Base-by-base conservation (phyloP, 2,113 vertebrate genomes). In the Arothron firmamentum region DNA sequence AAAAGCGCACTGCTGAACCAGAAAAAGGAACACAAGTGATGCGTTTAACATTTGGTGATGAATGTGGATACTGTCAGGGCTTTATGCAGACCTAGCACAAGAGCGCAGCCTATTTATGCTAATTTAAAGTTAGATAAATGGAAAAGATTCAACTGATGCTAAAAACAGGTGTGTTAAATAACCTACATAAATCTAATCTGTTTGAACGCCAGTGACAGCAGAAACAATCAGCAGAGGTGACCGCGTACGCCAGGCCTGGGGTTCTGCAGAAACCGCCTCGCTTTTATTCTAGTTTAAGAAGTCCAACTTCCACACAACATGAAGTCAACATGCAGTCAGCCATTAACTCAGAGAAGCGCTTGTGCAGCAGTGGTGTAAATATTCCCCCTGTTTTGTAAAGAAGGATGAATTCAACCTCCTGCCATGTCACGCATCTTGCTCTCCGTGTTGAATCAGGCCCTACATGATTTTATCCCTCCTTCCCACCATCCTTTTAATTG, bases 321-420 rank as follows among this genome's bases (percentile, higher is more conserved):
- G 79, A 81, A 80, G 77, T 65, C 81, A 81, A 63, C 83, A 81
- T 59, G 13, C 76, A 83, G 81, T 82, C 78, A 78, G 81, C 78
- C 81, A 78, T 82, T 85, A 83, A 85, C 77, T 86, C 52, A 71
- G 59, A 73, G 66, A 81, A 85, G 79, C 80, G 86, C 77, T 81
- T 79, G 81, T 77, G 74, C 81, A 81, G 78, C 79, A 84, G 25
- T 76, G 74, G 75, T 74, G 65, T 79, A 78, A 84, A 79, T 75
- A 70, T 79, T 69, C 69, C 61, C 62, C 60, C 73, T 71, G 56
- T 82, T 80, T 80, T 77, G 70, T 72, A 65, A 79, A 79, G 68
- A 76, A 65, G 71, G 75, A 80, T 68, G 71, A 72, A 77, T 75
- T 69, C 76, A 75, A 69, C 62, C 69, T 78, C 67, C 65, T 17